phyloP scores from a whole-genome alignment of 2,113 vertebrate species.

The Perca fluviatilis region DNA sequence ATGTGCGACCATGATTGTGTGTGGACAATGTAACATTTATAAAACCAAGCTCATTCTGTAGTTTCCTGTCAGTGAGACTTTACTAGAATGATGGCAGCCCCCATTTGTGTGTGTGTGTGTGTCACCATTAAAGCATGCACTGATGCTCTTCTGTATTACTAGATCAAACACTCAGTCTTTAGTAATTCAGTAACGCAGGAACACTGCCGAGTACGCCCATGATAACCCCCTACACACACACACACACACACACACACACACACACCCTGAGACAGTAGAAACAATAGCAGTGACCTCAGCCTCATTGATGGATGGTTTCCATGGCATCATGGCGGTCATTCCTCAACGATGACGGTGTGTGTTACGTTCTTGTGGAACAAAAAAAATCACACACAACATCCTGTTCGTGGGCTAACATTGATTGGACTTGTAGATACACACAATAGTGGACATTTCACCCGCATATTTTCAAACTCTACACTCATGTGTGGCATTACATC shows the following conservation, averaged over 20 bases:
- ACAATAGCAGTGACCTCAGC: conserved; percentile 70
- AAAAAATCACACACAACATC: conserved; percentile 10
- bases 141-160: not conserved
- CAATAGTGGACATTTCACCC: conserved; percentile 9
- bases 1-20: not conserved
- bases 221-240: not conserved
- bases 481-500: not conserved
- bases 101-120: conserved; percentile 5
- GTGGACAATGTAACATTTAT: conserved; percentile 25
- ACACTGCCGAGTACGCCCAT: conserved; percentile 8
- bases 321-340: conserved; percentile 25
- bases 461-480: not conserved
- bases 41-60: conserved; percentile 3
- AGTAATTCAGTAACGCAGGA: conserved; percentile 34
- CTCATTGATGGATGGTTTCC: conserved; percentile 41
- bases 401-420: conserved; percentile 11
- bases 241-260: not conserved
- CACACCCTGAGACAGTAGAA: conserved; percentile 5
- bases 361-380: conserved; percentile 11
- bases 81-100: conserved; percentile 7
- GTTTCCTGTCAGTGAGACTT: conserved; percentile 28
- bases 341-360: conserved; percentile 27
- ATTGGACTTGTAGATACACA: not conserved
- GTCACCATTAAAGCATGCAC: conserved; percentile 30
- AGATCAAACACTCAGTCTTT: conserved; percentile 29